Conservation (phyloP, 1,140 invertebrate species). For the Drosophila burlai region DNA sequence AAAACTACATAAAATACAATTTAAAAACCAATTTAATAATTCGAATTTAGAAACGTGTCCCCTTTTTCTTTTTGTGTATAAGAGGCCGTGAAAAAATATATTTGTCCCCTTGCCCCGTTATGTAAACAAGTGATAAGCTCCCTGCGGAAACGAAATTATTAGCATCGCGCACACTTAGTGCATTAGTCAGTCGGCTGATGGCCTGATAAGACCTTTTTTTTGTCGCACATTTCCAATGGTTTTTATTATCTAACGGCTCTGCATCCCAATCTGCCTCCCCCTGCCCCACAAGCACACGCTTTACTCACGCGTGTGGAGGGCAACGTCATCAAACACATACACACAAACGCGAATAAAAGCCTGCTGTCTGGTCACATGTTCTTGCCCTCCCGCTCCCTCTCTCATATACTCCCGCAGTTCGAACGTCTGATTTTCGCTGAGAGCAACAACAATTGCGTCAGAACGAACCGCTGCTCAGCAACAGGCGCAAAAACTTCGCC, state of each 20-base stretch:
- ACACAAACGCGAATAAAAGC: constrained; percentile 18
- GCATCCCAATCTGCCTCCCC: constrained; percentile 12
- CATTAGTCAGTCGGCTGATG: constrained; percentile 38
- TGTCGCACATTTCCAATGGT: background rate
- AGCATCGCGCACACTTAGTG: constrained; percentile 9
- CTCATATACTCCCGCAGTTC: constrained; percentile 15
- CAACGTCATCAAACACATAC: constrained; percentile 62
- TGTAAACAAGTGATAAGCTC: constrained; percentile 61
- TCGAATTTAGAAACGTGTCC: too few relatives aligned
- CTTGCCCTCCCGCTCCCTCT: constrained; percentile 17
- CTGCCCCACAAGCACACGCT: constrained; percentile 31
- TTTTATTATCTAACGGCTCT: constrained; percentile 62
- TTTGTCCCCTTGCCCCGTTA: constrained; percentile 56
- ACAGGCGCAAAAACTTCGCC: constrained; percentile 49
- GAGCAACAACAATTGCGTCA: constrained; percentile 53
- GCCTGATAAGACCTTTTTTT: constrained; percentile 8
- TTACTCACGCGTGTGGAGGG: constrained; percentile 16
- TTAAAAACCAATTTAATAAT: too few relatives aligned
- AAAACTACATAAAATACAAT: too few relatives aligned
- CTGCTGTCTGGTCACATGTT: constrained; percentile 65
- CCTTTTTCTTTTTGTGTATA: constrained; percentile 1
- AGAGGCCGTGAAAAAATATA: constrained; percentile 9
- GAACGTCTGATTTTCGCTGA: constrained; percentile 7
- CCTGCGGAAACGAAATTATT: constrained; percentile 45
- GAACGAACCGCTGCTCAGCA: constrained; percentile 52